Conservation (phyloP, 2,797 vertebrate species). For the Enteromius paludinosus region DNA sequence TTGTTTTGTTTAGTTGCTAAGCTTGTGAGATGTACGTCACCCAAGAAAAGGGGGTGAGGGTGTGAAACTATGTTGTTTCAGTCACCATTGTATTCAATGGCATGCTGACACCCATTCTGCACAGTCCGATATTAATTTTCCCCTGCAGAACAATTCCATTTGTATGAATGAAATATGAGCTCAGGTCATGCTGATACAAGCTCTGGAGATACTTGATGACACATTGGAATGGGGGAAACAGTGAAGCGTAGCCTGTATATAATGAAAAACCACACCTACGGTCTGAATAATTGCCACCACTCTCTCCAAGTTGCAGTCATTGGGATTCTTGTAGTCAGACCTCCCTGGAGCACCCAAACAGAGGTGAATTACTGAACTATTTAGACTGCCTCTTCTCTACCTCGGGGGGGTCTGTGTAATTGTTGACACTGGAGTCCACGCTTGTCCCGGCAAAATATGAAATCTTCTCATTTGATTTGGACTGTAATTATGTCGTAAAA, state of each 20-base stretch:
- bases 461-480: conserved; percentile 84
- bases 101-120: conserved; percentile 50
- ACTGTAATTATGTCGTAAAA: conserved; percentile 83
- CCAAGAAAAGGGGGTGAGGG: not conserved
- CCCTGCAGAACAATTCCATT: conserved; percentile 42
- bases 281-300: conserved; percentile 61
- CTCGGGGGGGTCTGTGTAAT: conserved; percentile 77
- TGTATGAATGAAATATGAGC: conserved; percentile 57
- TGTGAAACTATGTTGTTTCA: conserved; percentile 28
- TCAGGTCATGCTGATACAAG: conserved; percentile 59
- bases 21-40: not conserved
- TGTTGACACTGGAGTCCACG: conserved; percentile 77
- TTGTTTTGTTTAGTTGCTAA: conserved; percentile 21
- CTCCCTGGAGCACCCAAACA: conserved; percentile 74
- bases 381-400: conserved; percentile 63
- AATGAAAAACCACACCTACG: conserved; percentile 67
- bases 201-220: conserved; percentile 57
- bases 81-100: conserved; percentile 21
- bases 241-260: conserved; percentile 65
- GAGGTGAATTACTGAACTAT: conserved; percentile 68
- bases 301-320: conserved; percentile 58
- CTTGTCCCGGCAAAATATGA: conserved; percentile 77
- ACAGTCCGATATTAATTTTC: conserved; percentile 51
- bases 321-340: conserved; percentile 72
- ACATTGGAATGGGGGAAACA: conserved; percentile 61